A percentile compares a stretch with the other conserved stretches of the same genome.
These are phyloP conservation scores for Rhinatrema bivittatum DNA, from an alignment of 2,797 vertebrate species.

Conservation along the genomic window DNA sequence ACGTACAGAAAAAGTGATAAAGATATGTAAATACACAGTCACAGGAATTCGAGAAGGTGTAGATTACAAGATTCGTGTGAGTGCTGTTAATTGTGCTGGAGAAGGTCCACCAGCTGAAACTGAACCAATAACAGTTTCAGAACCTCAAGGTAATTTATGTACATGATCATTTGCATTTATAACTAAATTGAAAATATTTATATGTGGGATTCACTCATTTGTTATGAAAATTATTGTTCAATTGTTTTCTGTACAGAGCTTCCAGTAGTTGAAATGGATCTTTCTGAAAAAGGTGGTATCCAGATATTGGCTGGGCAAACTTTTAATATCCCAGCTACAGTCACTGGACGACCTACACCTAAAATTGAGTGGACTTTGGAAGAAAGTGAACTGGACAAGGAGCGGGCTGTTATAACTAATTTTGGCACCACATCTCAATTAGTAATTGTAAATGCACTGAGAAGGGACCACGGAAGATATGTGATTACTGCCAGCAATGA, in stretches of 20 bases:
- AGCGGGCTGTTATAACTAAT: slow-evolving; percentile 74
- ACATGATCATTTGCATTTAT: background rate
- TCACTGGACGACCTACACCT: slow-evolving; percentile 85
- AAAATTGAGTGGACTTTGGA: slow-evolving; percentile 77
- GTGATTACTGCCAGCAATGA: slow-evolving; percentile 82
- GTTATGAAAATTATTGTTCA: background rate
- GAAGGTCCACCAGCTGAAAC: slow-evolving; percentile 92
- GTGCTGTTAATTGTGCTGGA: slow-evolving; percentile 82
- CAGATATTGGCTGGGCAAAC: slow-evolving; percentile 83
- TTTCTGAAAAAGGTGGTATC: slow-evolving; percentile 75
- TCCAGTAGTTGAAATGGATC: slow-evolving; percentile 81
- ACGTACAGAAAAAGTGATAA: slow-evolving; percentile 80
- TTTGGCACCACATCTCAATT: slow-evolving; percentile 77
- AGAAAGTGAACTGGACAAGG: slow-evolving; percentile 75
- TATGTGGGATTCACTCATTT: background rate
- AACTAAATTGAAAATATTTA: background rate
- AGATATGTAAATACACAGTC: slow-evolving; percentile 70
- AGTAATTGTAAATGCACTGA: slow-evolving; percentile 69
- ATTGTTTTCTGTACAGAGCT: slow-evolving; percentile 59
- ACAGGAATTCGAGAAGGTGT: slow-evolving; percentile 88
- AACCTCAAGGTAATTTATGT: slow-evolving; percentile 78
- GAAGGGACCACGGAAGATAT: slow-evolving; percentile 88
- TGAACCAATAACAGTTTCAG: slow-evolving; percentile 75
- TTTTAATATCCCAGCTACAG: slow-evolving; percentile 75
- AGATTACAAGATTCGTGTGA: slow-evolving; percentile 85